Percentiles rank a stretch among this genome's conserved stretches.
These are phyloP conservation scores for Rissa tridactyla DNA, from an alignment of 2,113 vertebrate species.

Conservation along the genomic window DNA sequence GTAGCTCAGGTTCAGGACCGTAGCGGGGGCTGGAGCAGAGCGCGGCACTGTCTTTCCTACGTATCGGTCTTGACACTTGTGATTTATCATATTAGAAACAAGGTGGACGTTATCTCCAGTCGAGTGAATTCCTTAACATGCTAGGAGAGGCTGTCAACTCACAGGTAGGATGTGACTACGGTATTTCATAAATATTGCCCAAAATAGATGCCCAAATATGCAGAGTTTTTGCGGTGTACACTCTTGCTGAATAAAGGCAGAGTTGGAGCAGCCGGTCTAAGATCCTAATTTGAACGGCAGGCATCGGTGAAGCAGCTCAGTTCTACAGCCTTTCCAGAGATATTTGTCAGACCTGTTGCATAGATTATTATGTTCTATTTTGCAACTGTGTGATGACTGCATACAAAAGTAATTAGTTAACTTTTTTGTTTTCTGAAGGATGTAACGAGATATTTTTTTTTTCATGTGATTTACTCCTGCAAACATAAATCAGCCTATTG, in stretches of 20 bases:
- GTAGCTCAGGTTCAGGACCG: background rate
- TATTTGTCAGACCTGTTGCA: background rate
- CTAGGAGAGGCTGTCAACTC: background rate
- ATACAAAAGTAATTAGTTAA: background rate
- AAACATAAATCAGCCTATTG: background rate
- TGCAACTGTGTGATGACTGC: background rate
- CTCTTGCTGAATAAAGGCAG: background rate
- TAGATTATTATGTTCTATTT: background rate
- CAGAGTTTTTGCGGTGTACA: background rate
- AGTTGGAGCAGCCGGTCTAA: background rate
- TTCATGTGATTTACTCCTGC: background rate
- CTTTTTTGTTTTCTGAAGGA: background rate
- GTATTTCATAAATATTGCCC: background rate
- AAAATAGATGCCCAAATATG: background rate
- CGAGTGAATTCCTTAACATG: background rate
- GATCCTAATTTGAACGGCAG: background rate
- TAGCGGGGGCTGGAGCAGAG: background rate
- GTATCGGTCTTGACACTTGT: background rate
- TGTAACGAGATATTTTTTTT: background rate
- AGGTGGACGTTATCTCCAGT: background rate
- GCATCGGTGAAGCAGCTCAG: background rate
- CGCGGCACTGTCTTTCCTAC: background rate
- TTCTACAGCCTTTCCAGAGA: background rate
- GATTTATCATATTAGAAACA: background rate
- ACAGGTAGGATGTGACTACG: background rate